phyloP scores from a whole-genome alignment of 1,140 invertebrate species.

The Atta colombica region DNA sequence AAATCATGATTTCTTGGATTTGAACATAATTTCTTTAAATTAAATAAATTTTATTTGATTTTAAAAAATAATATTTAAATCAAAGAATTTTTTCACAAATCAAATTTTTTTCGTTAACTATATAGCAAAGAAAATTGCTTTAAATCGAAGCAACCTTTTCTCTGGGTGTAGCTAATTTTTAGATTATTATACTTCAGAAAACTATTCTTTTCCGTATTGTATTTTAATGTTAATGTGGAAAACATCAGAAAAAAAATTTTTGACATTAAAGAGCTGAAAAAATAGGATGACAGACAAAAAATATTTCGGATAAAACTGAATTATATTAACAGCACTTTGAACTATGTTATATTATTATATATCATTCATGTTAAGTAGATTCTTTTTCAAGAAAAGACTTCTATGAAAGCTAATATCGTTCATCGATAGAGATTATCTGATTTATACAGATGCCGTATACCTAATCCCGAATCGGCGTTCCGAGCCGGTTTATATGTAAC shows the following conservation, averaged over 20 bases:
- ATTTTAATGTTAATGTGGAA: neutral
- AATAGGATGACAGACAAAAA: neutral
- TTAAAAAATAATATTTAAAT: too few species aligned
- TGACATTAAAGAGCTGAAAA: neutral
- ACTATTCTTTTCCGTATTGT: too few species aligned
- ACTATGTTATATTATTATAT: neutral
- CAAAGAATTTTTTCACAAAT: too few species aligned
- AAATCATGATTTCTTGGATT: too few species aligned
- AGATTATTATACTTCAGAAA: too few species aligned
- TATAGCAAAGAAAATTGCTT: too few species aligned
- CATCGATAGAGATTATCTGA: constrained; percentile 42
- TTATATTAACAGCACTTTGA: neutral
- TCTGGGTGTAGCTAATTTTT: too few species aligned
- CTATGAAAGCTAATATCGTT: constrained; percentile 24
- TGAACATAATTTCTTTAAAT: too few species aligned
- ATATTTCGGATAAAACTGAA: neutral
- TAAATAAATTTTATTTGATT: too few species aligned
- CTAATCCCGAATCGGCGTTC: constrained; percentile 31
- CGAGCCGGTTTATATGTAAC: constrained; percentile 40
- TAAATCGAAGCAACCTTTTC: too few species aligned
- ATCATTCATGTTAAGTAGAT: neutral
- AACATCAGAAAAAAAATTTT: neutral
- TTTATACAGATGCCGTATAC: constrained; percentile 33
- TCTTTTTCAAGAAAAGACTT: constrained; percentile 7
- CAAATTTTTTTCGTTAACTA: too few species aligned